Evolutionary conservation across 2,888 invertebrate genomes (phyloP).

Genomic region (Drosophila kanekoi): DNA sequence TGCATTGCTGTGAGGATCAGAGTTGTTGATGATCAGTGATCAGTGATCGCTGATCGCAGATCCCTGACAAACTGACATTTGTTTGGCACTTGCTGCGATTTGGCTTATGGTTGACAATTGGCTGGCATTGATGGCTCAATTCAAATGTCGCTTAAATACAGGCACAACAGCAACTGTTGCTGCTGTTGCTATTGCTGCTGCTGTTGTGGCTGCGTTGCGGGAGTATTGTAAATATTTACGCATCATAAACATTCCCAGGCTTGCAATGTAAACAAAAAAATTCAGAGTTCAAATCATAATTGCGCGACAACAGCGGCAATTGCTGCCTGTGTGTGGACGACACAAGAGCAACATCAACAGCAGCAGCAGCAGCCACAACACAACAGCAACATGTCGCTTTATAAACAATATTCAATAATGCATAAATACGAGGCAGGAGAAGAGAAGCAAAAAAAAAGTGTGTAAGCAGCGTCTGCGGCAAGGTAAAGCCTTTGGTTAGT

Average conservation of each 20-base stretch:
- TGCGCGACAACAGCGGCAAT: constrained; percentile 44
- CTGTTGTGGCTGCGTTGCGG: constrained; percentile 45
- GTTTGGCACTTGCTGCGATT: constrained; percentile 74
- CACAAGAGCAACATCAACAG: constrained; percentile 5
- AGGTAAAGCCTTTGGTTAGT: constrained; percentile 48
- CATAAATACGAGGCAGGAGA: constrained; percentile 53
- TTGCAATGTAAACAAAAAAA: constrained; percentile 54
- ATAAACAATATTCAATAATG: constrained; percentile 82
- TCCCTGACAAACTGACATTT: constrained; percentile 63
- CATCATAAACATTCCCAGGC: constrained; percentile 62
- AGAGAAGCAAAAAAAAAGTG: constrained; percentile 24
- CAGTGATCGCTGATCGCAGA: constrained; percentile 22
- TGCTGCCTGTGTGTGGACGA: background rate
- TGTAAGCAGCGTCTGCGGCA: constrained; percentile 25
- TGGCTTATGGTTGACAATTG: constrained; percentile 70
- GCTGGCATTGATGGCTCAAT: constrained; percentile 60
- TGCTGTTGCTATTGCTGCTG: constrained; percentile 7
- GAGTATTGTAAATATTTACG: constrained; percentile 61
- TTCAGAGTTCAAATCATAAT: constrained; percentile 50
- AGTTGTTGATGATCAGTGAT: constrained; percentile 25
- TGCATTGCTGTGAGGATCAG: constrained; percentile 49
- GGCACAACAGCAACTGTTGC: constrained; percentile 10
- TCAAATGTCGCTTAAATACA: constrained; percentile 35
- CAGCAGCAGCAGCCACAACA: constrained; percentile 21
- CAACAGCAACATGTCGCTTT: constrained; percentile 60